phyloP scores from a whole-genome alignment of 2,888 invertebrate species.

The Pristionchus maxplancki region DNA sequence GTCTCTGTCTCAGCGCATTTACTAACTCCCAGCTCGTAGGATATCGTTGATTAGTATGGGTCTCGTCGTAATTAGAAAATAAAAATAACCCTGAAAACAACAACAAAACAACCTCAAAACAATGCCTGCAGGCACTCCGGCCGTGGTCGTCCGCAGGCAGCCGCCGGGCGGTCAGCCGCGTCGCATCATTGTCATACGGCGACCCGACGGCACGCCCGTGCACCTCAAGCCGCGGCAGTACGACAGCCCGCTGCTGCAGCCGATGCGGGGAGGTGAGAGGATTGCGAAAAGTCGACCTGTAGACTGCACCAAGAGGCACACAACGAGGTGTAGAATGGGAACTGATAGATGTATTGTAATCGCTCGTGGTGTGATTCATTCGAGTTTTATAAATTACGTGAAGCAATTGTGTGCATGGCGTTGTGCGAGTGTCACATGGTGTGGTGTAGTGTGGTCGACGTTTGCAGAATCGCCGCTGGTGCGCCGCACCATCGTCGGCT shows the following conservation, averaged over 20 bases:
- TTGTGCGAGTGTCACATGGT: background rate
- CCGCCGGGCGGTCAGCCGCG: conserved; percentile 31
- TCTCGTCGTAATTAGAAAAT: no score
- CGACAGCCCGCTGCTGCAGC: background rate
- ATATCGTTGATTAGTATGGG: no score
- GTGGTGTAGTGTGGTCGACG: background rate
- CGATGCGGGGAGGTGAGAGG: background rate
- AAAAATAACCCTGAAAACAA: no score
- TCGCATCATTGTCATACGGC: conserved; percentile 38
- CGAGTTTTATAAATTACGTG: no score
- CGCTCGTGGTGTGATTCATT: background rate
- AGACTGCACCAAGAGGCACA: no score
- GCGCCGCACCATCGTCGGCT: conserved; percentile 17
- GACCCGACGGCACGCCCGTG: background rate
- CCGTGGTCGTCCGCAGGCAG: background rate
- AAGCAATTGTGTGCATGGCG: background rate
- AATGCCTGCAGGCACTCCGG: background rate
- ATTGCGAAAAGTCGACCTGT: background rate
- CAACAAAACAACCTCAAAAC: no score
- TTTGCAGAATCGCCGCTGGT: background rate
- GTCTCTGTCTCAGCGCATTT: no score
- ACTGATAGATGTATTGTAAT: no score
- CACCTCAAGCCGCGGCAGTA: background rate
- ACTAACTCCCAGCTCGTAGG: no score
- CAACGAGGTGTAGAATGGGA: no score